A percentile compares a stretch with the other conserved stretches of the same genome.
Conservation (phyloP, 1,140 invertebrate species). For the Heliconius nattereri region DNA sequence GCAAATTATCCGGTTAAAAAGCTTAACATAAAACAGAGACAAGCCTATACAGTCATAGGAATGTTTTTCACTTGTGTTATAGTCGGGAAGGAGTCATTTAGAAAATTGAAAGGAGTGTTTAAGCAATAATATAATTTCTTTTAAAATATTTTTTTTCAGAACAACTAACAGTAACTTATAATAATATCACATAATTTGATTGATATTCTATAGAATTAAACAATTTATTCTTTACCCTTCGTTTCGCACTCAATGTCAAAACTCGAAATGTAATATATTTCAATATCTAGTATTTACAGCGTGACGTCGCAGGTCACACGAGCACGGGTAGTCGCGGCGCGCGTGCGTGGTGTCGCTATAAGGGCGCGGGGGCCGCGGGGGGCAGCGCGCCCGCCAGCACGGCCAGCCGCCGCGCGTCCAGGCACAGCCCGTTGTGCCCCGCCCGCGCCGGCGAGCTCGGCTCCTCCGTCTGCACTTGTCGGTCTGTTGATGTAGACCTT, state of each 20-base stretch:
- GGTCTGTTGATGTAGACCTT: conserved; percentile 53
- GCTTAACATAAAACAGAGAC: too few species aligned
- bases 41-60: too few species aligned
- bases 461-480: conserved; percentile 66
- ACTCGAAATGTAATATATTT: conserved; percentile 6
- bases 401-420: conserved; percentile 50
- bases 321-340: conserved; percentile 45
- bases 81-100: neutral
- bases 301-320: conserved; percentile 34
- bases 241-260: neutral
- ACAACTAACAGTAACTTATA: conserved; percentile 36
- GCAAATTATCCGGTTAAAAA: too few species aligned
- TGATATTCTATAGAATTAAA: conserved; percentile 25
- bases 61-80: neutral
- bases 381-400: conserved; percentile 39
- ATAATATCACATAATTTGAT: conserved; percentile 41
- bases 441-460: conserved; percentile 29
- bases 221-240: neutral
- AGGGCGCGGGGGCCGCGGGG: conserved; percentile 32
- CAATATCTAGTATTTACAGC: neutral
- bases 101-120: neutral
- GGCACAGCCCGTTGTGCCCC: conserved; percentile 43
- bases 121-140: conserved; percentile 8
- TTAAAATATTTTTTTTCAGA: conserved; percentile 33
- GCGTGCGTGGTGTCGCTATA: conserved; percentile 48